Evolutionary conservation across 2,113 vertebrate genomes (phyloP), one percentile per base, ranked within the genome.

Genomic region (Gnathonemus echidnorhynchus): DNA sequence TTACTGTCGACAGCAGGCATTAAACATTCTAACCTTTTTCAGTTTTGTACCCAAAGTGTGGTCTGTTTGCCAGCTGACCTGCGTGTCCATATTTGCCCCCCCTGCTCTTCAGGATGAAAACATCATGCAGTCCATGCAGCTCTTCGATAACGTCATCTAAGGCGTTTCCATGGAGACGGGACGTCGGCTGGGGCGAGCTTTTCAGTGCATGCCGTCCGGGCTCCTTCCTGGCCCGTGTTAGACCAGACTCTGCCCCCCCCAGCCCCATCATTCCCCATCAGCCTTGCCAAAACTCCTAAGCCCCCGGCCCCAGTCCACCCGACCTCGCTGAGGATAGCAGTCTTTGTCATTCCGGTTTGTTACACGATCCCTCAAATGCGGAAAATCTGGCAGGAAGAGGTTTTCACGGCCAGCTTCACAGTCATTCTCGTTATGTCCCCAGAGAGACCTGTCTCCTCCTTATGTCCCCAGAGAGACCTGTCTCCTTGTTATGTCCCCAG

Each of bases 101-200:
- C 2, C n/a, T 53, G 39, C n/a, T 53, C 10, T 2, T 88, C 93
- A 99, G 97, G 97, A 98, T 1, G 97, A 98, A 92, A 97, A 97
- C 94, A 98, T 98, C 95, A 97, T 98, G 97, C 95, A 97, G 91
- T 98, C 98, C 96, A 97, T 98, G 97, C 96, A 97, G 92, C 96
- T 99, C 93, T 98, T 99, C 85, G 97, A 98, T 94, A 96, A 97
- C 0, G 96, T 97, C 90, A 97, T 98, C 96, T 99, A 96, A 95
- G 27, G 39, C 21, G 46, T 87, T 70, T 87, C 89, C 56, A 52
- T 70, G 89, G 58, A 87, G 85, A 87, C 17, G 5, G 86, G 86
- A 53, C 49, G 17, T 52, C n/a, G 85, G n/a, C 49, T 19, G 48
- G n/a, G 50, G 89, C 46, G 19, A 77, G 56, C 85, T 46, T 56